Conservation (phyloP, 2,797 vertebrate genomes). For the Schizopygopsis pylzovi region DNA sequence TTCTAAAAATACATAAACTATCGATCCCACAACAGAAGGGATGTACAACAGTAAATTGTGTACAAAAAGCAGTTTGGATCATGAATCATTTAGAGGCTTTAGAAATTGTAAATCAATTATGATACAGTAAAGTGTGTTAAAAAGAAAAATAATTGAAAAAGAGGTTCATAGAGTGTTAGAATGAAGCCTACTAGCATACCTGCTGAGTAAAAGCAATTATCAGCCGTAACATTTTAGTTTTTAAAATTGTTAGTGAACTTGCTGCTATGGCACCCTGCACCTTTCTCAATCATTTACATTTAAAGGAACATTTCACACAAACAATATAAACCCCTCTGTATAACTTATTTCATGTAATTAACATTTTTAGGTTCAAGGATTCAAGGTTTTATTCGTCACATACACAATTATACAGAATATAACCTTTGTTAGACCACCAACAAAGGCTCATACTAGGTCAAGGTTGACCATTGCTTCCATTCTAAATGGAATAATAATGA, state of each 20-base stretch:
- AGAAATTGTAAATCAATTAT: background rate
- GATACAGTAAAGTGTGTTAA: background rate
- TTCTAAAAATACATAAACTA: background rate
- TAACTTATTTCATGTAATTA: background rate
- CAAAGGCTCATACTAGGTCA: background rate
- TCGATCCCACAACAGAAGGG: background rate
- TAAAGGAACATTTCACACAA: background rate
- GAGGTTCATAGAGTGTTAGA: background rate
- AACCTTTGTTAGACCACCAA: background rate
- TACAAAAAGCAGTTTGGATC: background rate
- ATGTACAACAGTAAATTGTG: background rate
- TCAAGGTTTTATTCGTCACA: too few relatives aligned
- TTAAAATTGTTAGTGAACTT: background rate
- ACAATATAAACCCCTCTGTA: background rate
- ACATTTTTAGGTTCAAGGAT: background rate
- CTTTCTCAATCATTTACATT: background rate
- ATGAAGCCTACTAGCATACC: background rate
- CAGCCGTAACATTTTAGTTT: background rate
- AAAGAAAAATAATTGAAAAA: background rate
- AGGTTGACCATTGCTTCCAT: background rate
- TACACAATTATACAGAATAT: too few relatives aligned
- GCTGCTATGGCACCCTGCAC: background rate
- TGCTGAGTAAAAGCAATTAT: background rate
- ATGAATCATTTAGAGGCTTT: background rate
- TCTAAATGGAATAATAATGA: conserved; percentile 15